These are phyloP conservation scores for Polia nebulosa DNA, from an alignment of 2,888 invertebrate genomes.

Conservation along the genomic window DNA sequence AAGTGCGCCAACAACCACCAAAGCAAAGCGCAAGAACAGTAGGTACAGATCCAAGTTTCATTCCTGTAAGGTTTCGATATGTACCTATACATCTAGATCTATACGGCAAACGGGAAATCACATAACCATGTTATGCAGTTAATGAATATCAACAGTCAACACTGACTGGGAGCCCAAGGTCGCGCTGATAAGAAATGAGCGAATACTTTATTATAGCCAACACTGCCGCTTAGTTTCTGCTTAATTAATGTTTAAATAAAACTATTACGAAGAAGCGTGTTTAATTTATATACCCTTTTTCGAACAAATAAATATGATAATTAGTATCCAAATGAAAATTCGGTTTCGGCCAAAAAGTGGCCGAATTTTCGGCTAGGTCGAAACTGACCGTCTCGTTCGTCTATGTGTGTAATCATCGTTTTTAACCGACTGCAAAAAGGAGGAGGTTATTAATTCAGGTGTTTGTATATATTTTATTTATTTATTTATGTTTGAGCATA, in stretches of 20 bases:
- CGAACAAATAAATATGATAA: neutral
- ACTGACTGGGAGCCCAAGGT: constrained; percentile 69
- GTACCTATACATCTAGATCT: neutral
- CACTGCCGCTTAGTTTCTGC: constrained; percentile 31
- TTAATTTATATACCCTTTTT: constrained; percentile 11
- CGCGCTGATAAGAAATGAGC: constrained; percentile 73
- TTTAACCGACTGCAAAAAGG: too few species aligned
- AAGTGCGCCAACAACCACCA: neutral
- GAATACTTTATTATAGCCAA: constrained; percentile 60
- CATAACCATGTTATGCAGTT: constrained; percentile 35
- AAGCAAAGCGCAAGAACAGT: too few species aligned
- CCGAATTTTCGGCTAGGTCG: too few species aligned
- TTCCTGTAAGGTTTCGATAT: neutral
- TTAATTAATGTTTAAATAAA: constrained; percentile 24
- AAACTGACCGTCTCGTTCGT: too few species aligned
- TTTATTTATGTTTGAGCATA: too few species aligned
- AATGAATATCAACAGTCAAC: constrained; percentile 54
- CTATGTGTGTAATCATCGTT: too few species aligned
- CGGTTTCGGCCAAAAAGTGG: too few species aligned
- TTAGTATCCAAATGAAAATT: too few species aligned
- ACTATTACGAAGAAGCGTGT: constrained; percentile 9
- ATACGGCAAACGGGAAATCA: constrained; percentile 43
- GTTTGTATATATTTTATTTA: too few species aligned
- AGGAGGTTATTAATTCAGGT: too few species aligned
- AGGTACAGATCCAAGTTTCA: too few species aligned